A percentile compares a stretch with the other conserved stretches of the same genome.
Evolutionary conservation across 1,140 invertebrate genomes (phyloP).

Genomic region (Belonocnema kinseyi): DNA sequence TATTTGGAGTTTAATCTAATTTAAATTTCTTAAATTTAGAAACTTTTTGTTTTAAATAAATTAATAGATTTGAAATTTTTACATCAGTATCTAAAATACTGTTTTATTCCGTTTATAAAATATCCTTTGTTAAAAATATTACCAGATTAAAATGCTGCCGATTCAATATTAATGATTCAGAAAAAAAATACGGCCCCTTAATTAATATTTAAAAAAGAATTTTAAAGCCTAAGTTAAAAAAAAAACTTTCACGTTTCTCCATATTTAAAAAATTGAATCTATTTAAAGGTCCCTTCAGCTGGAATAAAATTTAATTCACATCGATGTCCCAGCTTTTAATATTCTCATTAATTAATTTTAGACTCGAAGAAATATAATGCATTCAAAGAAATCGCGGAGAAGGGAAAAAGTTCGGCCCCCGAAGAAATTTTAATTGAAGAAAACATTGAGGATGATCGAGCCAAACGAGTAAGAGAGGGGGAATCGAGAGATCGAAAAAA

Average conservation of each 20-base stretch:
- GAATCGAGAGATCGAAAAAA: slow-evolving; percentile 48
- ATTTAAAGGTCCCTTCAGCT: slow-evolving; percentile 61
- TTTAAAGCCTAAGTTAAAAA: neutral
- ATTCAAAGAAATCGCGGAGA: slow-evolving; percentile 78
- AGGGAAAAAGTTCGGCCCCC: slow-evolving; percentile 57
- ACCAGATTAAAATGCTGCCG: too few species aligned
- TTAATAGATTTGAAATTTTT: too few species aligned
- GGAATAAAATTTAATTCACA: slow-evolving; percentile 27
- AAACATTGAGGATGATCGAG: slow-evolving; percentile 42
- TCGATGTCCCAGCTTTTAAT: slow-evolving; percentile 59
- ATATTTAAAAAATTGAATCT: slow-evolving; percentile 32
- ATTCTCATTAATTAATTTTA: slow-evolving; percentile 71
- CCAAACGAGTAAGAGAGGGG: slow-evolving; percentile 44
- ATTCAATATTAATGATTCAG: too few species aligned
- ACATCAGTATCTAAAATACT: too few species aligned
- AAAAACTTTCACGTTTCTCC: neutral
- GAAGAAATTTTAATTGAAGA: slow-evolving; percentile 37
- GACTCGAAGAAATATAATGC: slow-evolving; percentile 83
- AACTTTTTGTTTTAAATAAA: too few species aligned
- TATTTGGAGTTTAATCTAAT: too few species aligned
- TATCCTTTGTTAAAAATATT: too few species aligned
- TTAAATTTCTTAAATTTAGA: too few species aligned
- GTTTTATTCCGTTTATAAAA: too few species aligned
- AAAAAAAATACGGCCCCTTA: too few species aligned
- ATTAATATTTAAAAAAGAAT: too few species aligned